Base-by-base conservation (phyloP, 2,113 vertebrate genomes). In the Melanotaenia duboulayi region DNA sequence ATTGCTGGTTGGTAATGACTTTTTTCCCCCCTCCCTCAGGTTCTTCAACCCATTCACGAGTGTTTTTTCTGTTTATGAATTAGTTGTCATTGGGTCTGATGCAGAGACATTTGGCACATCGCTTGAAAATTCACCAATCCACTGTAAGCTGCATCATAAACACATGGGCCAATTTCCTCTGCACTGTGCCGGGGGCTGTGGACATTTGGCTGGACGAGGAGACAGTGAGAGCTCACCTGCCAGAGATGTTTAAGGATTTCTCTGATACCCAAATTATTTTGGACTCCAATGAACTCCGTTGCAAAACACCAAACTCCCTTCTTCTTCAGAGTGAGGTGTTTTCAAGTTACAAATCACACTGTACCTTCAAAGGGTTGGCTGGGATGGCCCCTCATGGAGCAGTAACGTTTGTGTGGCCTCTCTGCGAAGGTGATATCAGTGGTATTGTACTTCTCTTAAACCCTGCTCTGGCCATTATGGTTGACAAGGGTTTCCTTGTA, bases 281-380 rank as follows among this genome's bases (percentile, higher is more conserved):
- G 8, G 57, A 62, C 24, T 67, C 56, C 12, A 37, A 20, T 6
- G 46, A 54, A 16, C 28, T 66, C 2, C 10, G 4, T 20, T 66
- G 24, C 10, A 32, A 32, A 52, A 75, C 35, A 10, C 13, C 64
- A 46, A 11, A 55, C 13, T 61, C 11, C 9, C 20, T 42, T 42
- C 39, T 42, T 14, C 39, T 13, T 14, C 39, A 42, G 39, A 42
- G 39, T 42, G 39, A 42, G 39, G 39, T 42, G 39, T 42, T 42
- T 42, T 39, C 37, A 8, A 39, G 8, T 39, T 39, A 44, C 11
- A 66, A 66, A 51, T 52, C 54, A 16, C 44, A 58, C 37, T 32
- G 23, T 37, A 66, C 63, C 3, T 64, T 56, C 32, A 67, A 35
- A 19, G 39, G 19, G 3, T n/a, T 76, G 49, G 40, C 68, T 17